Base-by-base conservation (phyloP, 2,888 invertebrate genomes). In the Cephus rjabovi region DNA sequence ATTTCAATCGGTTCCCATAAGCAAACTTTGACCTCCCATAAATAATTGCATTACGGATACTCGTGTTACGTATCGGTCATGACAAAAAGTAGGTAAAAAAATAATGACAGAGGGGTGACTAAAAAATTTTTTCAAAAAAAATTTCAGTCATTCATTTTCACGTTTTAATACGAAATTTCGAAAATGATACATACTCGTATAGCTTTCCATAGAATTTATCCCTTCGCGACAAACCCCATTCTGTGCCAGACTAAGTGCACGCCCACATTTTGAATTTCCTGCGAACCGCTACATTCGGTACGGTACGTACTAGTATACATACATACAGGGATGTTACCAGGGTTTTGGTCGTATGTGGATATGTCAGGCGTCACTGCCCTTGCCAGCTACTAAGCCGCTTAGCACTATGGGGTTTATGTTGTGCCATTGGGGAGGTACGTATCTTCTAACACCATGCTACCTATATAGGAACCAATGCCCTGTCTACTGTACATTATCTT, bases 361-460 rank as follows among this genome's bases (percentile, higher is more conserved):
- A 78, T 78, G 90, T 89, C 89, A 90, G 89, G 90, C 91, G 91
- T 91, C 90, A 90, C 86, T 90, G 89, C 89, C 89, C 90, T 88
- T 87, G 83, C 87, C 86, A 88, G 88, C 87, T 87, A 88, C 86
- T 91, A 91, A 91, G 91, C 91, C 85, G 91, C 91, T 91, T 91
- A 91, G 87, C 88, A 89, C 89, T 89, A 87, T 88, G 87, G 89
- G 90, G 90, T 90, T 91, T 91, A 90, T 85, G 89, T 87, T 89
- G 85, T 88, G 88, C 86, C 87, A 86, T 87, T 88, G 88, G 87
- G 87, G 40, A 23, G 56, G 56, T 56, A 56, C 56, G 88, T 90
- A 89, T 89, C 87, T 87, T 82, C 89, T 86, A 89, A 89, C 89
- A 86, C 87, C 82, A 81, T 83, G 81, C 84, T 87, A 88, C 87